Evolutionary conservation across 2,888 invertebrate genomes (phyloP).

Genomic region (Drosophila borborema): DNA sequence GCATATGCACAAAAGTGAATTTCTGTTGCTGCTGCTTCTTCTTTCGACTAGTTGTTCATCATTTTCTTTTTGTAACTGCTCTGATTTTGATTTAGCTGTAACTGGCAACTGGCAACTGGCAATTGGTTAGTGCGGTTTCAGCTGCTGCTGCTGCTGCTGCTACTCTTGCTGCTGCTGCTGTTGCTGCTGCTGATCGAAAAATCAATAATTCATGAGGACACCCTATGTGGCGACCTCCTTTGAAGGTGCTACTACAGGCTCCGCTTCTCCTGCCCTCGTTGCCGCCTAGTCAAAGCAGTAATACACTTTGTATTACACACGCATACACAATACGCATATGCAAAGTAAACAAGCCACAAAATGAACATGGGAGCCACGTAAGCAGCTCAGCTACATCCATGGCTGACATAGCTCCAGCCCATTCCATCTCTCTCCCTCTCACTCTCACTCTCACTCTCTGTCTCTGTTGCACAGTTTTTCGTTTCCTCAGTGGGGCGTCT

Average conservation of each 20-base stretch:
- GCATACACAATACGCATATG: constrained; percentile 64
- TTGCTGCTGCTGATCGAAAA: constrained; percentile 70
- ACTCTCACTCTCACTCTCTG: not conserved
- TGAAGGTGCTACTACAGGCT: not conserved
- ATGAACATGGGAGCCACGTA: constrained; percentile 64
- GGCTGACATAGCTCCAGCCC: not conserved
- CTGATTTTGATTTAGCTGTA: constrained; percentile 27
- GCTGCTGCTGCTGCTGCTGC: constrained; percentile 10
- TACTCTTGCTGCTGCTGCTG: constrained; percentile 6
- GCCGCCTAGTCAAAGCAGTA: constrained; percentile 2
- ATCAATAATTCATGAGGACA: constrained; percentile 73
- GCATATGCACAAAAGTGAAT: constrained; percentile 46
- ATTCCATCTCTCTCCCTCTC: not conserved
- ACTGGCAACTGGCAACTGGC: constrained; percentile 10
- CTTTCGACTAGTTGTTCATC: not conserved
- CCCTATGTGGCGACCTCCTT: constrained; percentile 6
- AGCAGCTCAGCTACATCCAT: constrained; percentile 38
- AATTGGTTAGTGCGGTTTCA: constrained; percentile 13
- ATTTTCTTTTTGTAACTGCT: constrained; percentile 10
- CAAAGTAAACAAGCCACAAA: constrained; percentile 76
- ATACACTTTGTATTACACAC: constrained; percentile 51
- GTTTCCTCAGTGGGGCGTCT: constrained; percentile 32
- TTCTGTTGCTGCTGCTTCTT: not conserved
- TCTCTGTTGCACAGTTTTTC: not conserved
- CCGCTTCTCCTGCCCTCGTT: not conserved